These are phyloP conservation scores for Alces alces DNA, from an alignment of 2,113 vertebrate species.

Conservation along the genomic window DNA sequence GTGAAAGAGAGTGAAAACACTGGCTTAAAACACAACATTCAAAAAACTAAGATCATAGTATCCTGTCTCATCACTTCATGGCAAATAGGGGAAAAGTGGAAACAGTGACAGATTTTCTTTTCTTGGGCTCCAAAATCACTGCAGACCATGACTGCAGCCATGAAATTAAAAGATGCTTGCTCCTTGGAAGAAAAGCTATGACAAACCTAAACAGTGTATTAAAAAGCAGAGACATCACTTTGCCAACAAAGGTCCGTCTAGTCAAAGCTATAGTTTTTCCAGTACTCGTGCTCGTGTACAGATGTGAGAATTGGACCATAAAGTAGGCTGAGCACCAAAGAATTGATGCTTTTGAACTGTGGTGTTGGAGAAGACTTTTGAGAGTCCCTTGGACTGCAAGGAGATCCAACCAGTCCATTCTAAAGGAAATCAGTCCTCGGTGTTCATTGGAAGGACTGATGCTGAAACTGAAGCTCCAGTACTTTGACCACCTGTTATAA, in stretches of 20 bases:
- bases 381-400: not conserved
- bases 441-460: not conserved
- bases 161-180: not conserved
- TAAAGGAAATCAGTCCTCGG: not conserved
- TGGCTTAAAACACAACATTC: not conserved
- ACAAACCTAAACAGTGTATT: not conserved
- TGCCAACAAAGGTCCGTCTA: not conserved
- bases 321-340: not conserved
- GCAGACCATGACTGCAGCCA: not conserved
- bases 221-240: not conserved
- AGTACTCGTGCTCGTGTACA: not conserved
- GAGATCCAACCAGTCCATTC: not conserved
- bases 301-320: not conserved
- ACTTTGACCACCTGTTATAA: not conserved
- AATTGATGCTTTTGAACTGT: not conserved
- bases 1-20: not conserved
- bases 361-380: not conserved
- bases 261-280: not conserved
- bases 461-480: not conserved
- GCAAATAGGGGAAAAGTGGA: not conserved
- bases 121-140: not conserved
- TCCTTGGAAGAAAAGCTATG: not conserved
- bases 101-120: not conserved
- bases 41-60: not conserved
- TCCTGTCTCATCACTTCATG: not conserved